A percentile compares a stretch with the other conserved stretches of the same genome.
These are phyloP conservation scores for Subacronicta megacephala DNA, from an alignment of 2,888 invertebrate species.

Conservation along the genomic window DNA sequence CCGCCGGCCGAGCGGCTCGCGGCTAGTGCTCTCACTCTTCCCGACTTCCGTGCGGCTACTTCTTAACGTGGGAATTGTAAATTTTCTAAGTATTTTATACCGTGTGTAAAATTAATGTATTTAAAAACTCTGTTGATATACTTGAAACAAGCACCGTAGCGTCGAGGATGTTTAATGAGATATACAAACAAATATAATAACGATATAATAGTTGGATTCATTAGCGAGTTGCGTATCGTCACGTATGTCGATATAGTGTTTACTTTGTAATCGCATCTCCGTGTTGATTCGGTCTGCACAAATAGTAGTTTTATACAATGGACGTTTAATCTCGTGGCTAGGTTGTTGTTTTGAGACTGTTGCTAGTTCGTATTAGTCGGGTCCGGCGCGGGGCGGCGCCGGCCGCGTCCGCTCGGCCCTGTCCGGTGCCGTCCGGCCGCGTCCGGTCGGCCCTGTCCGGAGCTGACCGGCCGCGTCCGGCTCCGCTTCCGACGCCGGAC, in stretches of 20 bases:
- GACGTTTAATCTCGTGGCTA: slow-evolving; percentile 69
- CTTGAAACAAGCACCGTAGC: slow-evolving; percentile 71
- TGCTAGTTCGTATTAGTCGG: slow-evolving; percentile 57
- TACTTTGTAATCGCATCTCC: slow-evolving; percentile 61
- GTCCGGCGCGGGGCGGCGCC: slow-evolving; percentile 37
- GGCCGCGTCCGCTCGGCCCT: slow-evolving; percentile 13
- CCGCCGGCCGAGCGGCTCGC: slow-evolving; percentile 17
- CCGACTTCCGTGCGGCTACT: slow-evolving; percentile 73
- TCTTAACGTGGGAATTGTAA: slow-evolving; percentile 84
- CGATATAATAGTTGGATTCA: slow-evolving; percentile 64
- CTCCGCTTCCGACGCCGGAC: slow-evolving; percentile 21
- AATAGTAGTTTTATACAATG: slow-evolving; percentile 75
- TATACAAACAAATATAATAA: slow-evolving; percentile 57
- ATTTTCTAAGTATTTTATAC: slow-evolving; percentile 89
- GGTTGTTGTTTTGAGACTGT: slow-evolving; percentile 68
- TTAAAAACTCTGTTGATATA: slow-evolving; percentile 75
- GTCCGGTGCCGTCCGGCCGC: slow-evolving; percentile 3
- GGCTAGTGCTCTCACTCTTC: slow-evolving; percentile 41
- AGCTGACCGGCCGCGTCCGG: slow-evolving; percentile 10
- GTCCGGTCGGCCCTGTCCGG: slow-evolving; percentile 4
- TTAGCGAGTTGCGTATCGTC: slow-evolving; percentile 67
- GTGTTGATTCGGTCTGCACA: slow-evolving; percentile 75
- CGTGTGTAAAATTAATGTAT: slow-evolving; percentile 84
- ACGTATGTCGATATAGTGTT: slow-evolving; percentile 64
- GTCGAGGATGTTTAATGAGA: slow-evolving; percentile 59